Conservation (phyloP, 1,140 invertebrate genomes). For the Ectropis grisescens region DNA sequence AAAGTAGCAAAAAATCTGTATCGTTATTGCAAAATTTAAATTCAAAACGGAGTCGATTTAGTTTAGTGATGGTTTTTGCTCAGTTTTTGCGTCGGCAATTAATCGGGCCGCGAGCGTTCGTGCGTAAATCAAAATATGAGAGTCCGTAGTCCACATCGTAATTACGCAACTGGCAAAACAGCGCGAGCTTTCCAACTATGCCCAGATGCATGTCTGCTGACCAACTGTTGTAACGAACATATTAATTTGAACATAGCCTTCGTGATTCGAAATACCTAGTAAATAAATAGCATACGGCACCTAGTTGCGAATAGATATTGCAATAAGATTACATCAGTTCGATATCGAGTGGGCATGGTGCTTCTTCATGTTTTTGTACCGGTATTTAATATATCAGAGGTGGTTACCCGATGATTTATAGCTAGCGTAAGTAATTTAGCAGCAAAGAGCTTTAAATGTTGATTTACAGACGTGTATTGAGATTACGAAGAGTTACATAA, state of each 20-base stretch:
- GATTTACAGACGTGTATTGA: too few relatives aligned
- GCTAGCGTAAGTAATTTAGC: too few relatives aligned
- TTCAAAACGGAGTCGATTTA: neutral
- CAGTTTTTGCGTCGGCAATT: slow-evolving; percentile 5
- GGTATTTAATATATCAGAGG: too few relatives aligned
- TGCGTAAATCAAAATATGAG: slow-evolving; percentile 29
- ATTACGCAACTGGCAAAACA: slow-evolving; percentile 17
- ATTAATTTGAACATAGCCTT: slow-evolving; percentile 16
- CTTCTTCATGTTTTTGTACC: too few relatives aligned
- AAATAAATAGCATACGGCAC: too few relatives aligned
- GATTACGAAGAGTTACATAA: too few relatives aligned
- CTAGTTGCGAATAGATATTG: slow-evolving; percentile 11
- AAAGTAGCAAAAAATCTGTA: too few relatives aligned
- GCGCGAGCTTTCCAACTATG: slow-evolving; percentile 7
- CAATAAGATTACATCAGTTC: slow-evolving; percentile 14
- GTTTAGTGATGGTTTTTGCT: slow-evolving; percentile 17
- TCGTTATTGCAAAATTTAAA: too few relatives aligned
- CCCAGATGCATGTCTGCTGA: slow-evolving; percentile 17
- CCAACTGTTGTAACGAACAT: slow-evolving; percentile 12
- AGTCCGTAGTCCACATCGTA: too few relatives aligned
- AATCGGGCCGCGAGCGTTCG: slow-evolving; percentile 12
- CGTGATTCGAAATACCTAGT: slow-evolving; percentile 12
- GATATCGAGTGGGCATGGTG: slow-evolving; percentile 3
- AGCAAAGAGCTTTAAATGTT: too few relatives aligned
- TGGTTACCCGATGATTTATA: too few relatives aligned